Base-by-base conservation (phyloP, 2,113 vertebrate species). In the Bettongia penicillata region DNA sequence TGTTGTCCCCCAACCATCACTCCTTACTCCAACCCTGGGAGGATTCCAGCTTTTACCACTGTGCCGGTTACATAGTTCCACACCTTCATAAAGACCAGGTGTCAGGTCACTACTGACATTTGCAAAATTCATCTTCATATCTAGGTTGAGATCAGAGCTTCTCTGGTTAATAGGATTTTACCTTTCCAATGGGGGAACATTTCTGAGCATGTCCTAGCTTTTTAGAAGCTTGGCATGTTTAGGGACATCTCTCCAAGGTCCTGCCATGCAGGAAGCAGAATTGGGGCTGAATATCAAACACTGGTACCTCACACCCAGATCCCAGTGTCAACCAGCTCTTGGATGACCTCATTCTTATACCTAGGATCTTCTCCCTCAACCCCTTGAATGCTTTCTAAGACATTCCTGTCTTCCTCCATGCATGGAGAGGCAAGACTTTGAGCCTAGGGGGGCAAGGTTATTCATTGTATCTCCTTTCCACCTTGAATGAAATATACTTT, bases 21-120 rank as follows among this genome's bases (percentile, higher is more conserved):
- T 1, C 11, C 0, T 0, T 24, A n/a, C 3, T 48, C 61, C 5
- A 48, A 48, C 3, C 11, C 1, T 5, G 9, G 49, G 8, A 50
- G 51, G 52, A 31, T 19, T n/a, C 28, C 6, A 2, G 26, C 9
- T 47, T 90, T 51, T 90, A 3, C 28, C 91, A 25, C 37, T 51
- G 31, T 25, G 10, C 51, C 31, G 37, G 53, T 28, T 24, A n/a
- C 31, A 31, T 16, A 19, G 51, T 31, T 23, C 50, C 52, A 52
- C 51, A 8, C 8, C 91, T 50, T 77, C 68, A 77, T 14, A 77
- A 77, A n/a, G 37, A 77, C 12, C 37, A 7, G 37, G 12, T 19
- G 37, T n/a, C 61, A 37, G 14, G 14, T 77, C 68, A 77, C 68
- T 77, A 7, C 37, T 16, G 68, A 12, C 68, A n/a, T 5, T 5